Evolutionary conservation across 2,113 vertebrate genomes (phyloP).

Genomic region (Donacobius atricapilla): DNA sequence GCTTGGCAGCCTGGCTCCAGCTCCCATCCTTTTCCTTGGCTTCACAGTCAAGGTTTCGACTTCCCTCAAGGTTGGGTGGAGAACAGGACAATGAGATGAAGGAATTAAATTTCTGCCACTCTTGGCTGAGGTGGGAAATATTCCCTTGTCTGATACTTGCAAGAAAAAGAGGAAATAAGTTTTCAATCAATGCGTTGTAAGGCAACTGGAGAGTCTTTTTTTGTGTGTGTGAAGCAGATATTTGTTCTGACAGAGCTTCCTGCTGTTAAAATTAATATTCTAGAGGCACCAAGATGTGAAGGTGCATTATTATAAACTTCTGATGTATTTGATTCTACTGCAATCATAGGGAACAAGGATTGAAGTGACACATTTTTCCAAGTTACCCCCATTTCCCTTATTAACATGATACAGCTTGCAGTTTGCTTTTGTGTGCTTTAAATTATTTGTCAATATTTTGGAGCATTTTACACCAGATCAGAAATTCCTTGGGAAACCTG

Average conservation of each 20-base stretch:
- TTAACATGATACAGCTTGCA: not conserved
- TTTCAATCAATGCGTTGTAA: not conserved
- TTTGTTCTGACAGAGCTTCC: not conserved
- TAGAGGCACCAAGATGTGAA: not conserved
- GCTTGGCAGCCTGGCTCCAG: slow-evolving; percentile 2
- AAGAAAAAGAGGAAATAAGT: not conserved
- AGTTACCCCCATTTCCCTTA: not conserved
- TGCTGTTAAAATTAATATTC: not conserved
- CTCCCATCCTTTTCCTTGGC: not conserved
- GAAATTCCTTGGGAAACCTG: not conserved
- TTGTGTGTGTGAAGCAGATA: not conserved
- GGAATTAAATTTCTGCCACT: not conserved
- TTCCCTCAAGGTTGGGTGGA: not conserved
- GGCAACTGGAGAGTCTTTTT: not conserved
- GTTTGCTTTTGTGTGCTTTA: not conserved
- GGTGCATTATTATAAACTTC: not conserved
- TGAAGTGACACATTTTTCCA: not conserved
- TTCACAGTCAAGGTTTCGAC: not conserved
- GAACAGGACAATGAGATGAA: not conserved
- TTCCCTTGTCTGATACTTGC: not conserved
- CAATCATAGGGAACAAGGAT: not conserved
- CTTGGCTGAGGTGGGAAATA: not conserved
- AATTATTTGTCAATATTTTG: not conserved
- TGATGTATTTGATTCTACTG: not conserved
- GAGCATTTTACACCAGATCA: not conserved